Evolutionary conservation across 2,113 vertebrate species (phyloP), one percentile per base, ranked within the genome.

Genomic region (Morone saxatilis): DNA sequence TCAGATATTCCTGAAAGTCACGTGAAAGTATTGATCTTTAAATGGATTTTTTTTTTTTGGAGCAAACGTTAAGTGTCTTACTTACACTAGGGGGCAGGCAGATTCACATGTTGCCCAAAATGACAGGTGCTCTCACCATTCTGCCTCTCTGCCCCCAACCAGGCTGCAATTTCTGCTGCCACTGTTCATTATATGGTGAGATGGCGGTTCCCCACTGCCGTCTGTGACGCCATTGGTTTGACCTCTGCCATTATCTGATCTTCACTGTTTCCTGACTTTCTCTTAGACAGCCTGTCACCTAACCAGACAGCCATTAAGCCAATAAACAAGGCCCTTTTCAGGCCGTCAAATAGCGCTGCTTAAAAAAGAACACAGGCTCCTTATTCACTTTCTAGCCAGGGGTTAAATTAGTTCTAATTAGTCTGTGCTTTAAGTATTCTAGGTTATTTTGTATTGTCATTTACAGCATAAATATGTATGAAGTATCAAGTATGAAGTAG

Each of bases 21-120:
- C 38, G 60, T 91, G 76, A 89, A 56, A 47, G 38, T 60, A 90
- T 89, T 74, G 86, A 87, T 89, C 67, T 53, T 25, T 53, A 45
- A 56, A 61, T 36, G 43, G 65, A 78, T 66, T 13, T 67, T 1
- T 66, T 13, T 67, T 1, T 47, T 31, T 31, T 31, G 31, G 31
- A 53, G 38, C 14, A 54, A 38, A 50, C 50, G 13, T 3, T 48
- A 31, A 6, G 48, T 13, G 56, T 77, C 17, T 66, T 60, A 22
- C 19, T 71, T 38, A 43, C 0, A 63, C 4, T 65, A 66, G 16
- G 1, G 7, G 13, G 19, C 36, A 60, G 11, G 13, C n/a, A 6
- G 71, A 57, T 8, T 47, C 43, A 57, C 66, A 68, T 38, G n/a
- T 19, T 47, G 9, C 20, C 60, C 31, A 69, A 16, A 20, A 50